Evolutionary conservation across 30 jellyfish, hydroid and myxozoan genomes (phyloP), one percentile per base, ranked within the genome.

Genomic region (Aurelia sp.): DNA sequence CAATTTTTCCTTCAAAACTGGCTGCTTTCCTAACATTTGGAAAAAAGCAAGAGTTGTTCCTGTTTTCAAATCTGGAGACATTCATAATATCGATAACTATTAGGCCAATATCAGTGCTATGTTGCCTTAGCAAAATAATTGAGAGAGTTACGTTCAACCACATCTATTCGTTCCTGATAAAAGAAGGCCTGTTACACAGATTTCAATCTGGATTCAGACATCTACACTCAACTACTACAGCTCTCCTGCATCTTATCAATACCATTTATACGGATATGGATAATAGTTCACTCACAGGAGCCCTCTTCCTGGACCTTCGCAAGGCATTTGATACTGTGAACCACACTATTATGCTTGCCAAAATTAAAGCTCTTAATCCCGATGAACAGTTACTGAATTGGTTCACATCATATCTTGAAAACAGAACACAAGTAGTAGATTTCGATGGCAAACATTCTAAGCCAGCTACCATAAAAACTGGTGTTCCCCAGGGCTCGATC

Each of bases 161-260:
- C 33, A 1, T 27, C 33, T 27, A 27, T 27, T 27, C 33, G 33
- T 27, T 27, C 33, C 33, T 27, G n/a, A n/a, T n/a, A n/a, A n/a
- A n/a, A n/a, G n/a, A n/a, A 63, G 40, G 74, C 74, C 74, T 63
- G 74, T 21, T 63, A 63, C 74, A 63, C 40, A 63, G 2, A 63
- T 63, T 63, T 63, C 74, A 63, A 63, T 63, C 4, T 63, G 40
- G 74, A 63, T 70, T 70, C 81, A 70, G 67, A 70, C 81, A 31
- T 65, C 75, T 65, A 19, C 48, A 65, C 48, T 65, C 75, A 65
- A 65, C 75, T 20, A 65, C 75, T 19, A 65, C 75, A 31, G 33
- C 33, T 27, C 33, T 27, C 33, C 33, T 27, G 33, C 33, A 27
- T 27, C 33, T 27, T 27, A 27, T 27, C 33, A 27, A 27, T 27